Evolutionary conservation across 2,797 vertebrate species (phyloP).

Genomic region (Bucorvus abyssinicus): DNA sequence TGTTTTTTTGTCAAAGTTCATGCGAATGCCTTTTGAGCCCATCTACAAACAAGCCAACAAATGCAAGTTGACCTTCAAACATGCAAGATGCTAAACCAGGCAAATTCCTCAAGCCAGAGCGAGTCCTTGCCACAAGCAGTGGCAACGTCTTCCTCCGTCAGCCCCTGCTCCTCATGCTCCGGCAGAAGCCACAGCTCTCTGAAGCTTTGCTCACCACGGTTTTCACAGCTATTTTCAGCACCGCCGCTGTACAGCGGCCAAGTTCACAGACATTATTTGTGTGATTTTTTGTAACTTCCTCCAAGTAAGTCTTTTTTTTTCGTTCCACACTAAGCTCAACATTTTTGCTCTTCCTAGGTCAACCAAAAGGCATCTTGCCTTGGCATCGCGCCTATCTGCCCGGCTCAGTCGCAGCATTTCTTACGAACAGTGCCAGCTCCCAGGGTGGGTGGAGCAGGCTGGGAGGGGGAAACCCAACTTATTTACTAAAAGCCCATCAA

Average conservation of each 20-base stretch:
- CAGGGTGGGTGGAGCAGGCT: accelerated
- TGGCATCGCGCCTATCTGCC: not conserved
- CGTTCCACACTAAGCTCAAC: not conserved
- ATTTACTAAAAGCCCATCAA: not conserved
- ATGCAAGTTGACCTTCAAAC: accelerated
- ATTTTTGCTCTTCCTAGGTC: not conserved
- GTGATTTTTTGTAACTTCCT: not conserved
- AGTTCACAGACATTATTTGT: not conserved
- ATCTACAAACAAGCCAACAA: not conserved
- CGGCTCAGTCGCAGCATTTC: not conserved
- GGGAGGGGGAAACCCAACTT: accelerated
- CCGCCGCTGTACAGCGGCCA: not conserved
- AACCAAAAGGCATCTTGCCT: not conserved
- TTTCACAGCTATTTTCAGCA: not conserved
- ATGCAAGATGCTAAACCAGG: accelerated
- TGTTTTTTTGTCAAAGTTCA: not conserved
- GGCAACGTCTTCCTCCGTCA: not conserved
- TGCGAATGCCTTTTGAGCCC: not conserved
- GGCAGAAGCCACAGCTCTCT: not conserved
- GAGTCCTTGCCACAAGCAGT: not conserved
- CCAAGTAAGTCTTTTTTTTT: not conserved
- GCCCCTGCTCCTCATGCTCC: not conserved
- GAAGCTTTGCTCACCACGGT: not conserved
- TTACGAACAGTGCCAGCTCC: not conserved
- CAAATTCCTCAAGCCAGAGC: not conserved